Percentiles rank a stretch among this genome's conserved stretches.
Conservation (phyloP, 2,113 vertebrate species). For the Lontra canadensis region DNA sequence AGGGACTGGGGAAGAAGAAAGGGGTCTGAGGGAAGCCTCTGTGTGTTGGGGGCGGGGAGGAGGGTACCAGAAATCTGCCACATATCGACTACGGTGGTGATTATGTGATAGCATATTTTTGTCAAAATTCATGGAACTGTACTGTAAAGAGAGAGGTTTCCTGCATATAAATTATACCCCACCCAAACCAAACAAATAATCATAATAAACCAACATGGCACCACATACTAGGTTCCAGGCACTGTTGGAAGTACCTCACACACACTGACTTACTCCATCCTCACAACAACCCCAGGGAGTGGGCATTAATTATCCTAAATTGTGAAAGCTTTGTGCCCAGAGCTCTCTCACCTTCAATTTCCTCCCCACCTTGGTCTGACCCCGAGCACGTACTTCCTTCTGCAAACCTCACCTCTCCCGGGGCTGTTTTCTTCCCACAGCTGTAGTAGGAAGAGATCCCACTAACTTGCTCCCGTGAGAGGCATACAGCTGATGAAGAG, state of each 20-base stretch:
- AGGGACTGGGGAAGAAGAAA: background rate
- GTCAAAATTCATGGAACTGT: background rate
- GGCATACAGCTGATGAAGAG: background rate
- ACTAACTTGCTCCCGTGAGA: too few species aligned
- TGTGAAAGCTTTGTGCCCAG: background rate
- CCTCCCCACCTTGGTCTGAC: background rate
- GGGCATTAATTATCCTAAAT: background rate
- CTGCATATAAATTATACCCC: background rate
- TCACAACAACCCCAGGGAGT: background rate
- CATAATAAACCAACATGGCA: background rate
- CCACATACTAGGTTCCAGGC: background rate
- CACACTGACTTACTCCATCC: background rate
- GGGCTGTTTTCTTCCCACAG: background rate
- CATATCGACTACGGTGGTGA: background rate
- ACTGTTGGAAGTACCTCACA: background rate
- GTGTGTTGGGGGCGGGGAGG: background rate
- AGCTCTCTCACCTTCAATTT: background rate
- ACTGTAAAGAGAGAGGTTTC: background rate
- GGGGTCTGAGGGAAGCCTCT: background rate
- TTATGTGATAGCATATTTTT: background rate
- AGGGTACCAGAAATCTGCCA: background rate
- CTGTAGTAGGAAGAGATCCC: background rate
- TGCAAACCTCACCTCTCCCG: background rate
- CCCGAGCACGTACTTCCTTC: background rate
- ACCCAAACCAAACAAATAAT: background rate